These are phyloP conservation scores for Oenanthe melanoleuca DNA, from an alignment of 2,113 vertebrate species.

Conservation along the genomic window DNA sequence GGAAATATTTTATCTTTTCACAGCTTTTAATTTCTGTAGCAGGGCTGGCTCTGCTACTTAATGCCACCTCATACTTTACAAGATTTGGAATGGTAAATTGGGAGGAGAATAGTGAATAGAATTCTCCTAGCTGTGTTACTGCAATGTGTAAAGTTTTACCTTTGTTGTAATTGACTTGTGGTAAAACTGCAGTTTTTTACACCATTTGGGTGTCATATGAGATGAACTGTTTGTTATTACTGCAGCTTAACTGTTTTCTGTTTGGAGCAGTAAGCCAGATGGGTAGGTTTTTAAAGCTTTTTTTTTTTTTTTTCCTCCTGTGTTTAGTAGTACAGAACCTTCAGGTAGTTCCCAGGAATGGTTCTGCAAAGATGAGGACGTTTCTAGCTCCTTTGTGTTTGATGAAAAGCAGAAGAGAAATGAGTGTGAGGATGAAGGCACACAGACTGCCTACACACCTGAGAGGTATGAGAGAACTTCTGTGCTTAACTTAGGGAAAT, in stretches of 20 bases:
- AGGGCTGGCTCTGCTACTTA: background rate
- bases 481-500: background rate
- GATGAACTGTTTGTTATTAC: background rate
- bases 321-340: conserved; percentile 39
- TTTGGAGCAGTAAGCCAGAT: background rate
- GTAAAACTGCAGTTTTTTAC: background rate
- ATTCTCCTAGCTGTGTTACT: background rate
- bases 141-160: background rate
- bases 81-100: background rate
- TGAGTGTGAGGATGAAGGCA: background rate
- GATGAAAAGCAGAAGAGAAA: background rate
- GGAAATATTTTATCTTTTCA: background rate
- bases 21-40: background rate
- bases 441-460: background rate
- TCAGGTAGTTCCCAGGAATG: conserved; percentile 26
- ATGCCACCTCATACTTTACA: background rate
- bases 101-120: background rate
- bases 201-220: background rate
- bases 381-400: background rate
- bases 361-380: conserved; percentile 5
- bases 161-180: background rate
- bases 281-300: background rate
- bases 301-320: background rate
- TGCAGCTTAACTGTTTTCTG: background rate
- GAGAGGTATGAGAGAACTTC: background rate